Evolutionary conservation across 2,113 vertebrate genomes (phyloP).

Genomic region (Bos taurus): ARS-UCD2.0 NC_037329.1:87169501-87170000

Average conservation of each 20-base stretch:
- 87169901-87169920: conserved; percentile 67
- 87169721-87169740: conserved; percentile 51
- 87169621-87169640: conserved; percentile 37
- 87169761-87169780: conserved; percentile 49
- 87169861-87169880: conserved; percentile 61
- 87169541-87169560: neutral
- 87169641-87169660: conserved; percentile 41
- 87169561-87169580: conserved; percentile 11
- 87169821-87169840: conserved; percentile 58
- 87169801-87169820: conserved; percentile 28
- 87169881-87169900: conserved; percentile 60
- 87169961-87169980: conserved; percentile 75
- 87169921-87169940: conserved; percentile 71
- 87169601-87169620: conserved; percentile 38
- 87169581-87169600: conserved; percentile 43
- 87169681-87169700: conserved; percentile 15
- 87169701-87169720: conserved; percentile 15
- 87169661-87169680: conserved; percentile 55
- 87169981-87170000: conserved; percentile 71
- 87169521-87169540: neutral
- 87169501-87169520: neutral
- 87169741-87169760: conserved; percentile 23
- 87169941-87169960: conserved; percentile 75
- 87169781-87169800: conserved; percentile 48
- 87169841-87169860: conserved; percentile 45